These are phyloP conservation scores for Turritopsis rubra DNA, from an alignment of 30 jellyfish, hydroid and myxozoan species.

Conservation along the genomic window DNA sequence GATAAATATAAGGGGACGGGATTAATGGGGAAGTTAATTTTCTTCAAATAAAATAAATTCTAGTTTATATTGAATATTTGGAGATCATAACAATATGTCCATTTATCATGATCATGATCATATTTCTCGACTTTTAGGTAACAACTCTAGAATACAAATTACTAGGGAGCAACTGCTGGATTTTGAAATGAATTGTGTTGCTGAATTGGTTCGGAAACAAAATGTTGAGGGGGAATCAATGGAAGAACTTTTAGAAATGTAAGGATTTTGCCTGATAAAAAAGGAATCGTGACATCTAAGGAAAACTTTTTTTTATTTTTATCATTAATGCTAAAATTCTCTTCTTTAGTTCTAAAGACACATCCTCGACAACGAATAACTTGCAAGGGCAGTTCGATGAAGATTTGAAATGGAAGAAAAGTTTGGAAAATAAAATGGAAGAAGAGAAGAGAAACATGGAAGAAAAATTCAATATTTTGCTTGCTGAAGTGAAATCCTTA, in stretches of 20 bases:
- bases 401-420: too few species aligned
- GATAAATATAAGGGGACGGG: too few species aligned
- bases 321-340: not conserved
- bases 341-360: not conserved
- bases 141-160: not conserved
- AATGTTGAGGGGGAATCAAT: not conserved
- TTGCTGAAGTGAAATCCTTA: not conserved
- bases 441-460: not conserved
- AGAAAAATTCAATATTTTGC: not conserved
- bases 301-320: too few species aligned
- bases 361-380: not conserved
- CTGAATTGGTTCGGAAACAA: not conserved
- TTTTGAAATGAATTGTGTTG: not conserved
- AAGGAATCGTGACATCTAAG: not conserved
- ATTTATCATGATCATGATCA: too few species aligned
- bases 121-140: too few species aligned
- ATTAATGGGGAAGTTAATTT: too few species aligned
- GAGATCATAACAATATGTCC: too few species aligned
- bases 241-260: not conserved
- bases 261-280: not conserved
- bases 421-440: too few species aligned
- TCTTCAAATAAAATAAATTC: too few species aligned
- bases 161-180: not conserved
- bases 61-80: too few species aligned
- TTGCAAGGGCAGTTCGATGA: too few species aligned